Conservation (phyloP, 2,888 invertebrate genomes). For the Synanthedon andrenaeformis region DNA sequence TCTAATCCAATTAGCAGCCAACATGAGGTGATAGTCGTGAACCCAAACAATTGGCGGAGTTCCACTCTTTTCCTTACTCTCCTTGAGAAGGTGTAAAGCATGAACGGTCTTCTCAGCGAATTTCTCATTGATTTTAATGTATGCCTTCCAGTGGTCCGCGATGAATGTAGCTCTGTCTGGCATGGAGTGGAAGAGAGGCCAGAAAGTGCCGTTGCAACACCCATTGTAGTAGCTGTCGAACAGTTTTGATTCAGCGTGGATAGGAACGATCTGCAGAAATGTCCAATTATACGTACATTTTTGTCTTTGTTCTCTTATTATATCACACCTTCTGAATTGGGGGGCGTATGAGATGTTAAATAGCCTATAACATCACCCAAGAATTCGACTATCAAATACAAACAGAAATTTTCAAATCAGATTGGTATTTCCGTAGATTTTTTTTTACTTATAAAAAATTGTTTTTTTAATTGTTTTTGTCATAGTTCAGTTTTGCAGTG, state of each 20-base stretch:
- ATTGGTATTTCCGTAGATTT: too few relatives aligned
- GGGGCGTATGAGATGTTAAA: too few relatives aligned
- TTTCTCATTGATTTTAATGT: constrained; percentile 82
- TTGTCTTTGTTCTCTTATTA: too few relatives aligned
- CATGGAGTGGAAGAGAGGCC: constrained; percentile 95
- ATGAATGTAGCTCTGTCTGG: constrained; percentile 88
- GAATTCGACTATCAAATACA: too few relatives aligned
- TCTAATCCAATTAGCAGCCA: constrained; percentile 91
- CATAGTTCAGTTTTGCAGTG: too few relatives aligned
- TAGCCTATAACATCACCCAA: too few relatives aligned
- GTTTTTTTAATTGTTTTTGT: too few relatives aligned
- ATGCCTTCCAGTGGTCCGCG: constrained; percentile 85
- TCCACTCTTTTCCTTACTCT: constrained; percentile 52
- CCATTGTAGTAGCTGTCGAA: constrained; percentile 93
- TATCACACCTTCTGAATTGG: too few relatives aligned
- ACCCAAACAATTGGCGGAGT: constrained; percentile 88
- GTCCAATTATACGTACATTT: too few relatives aligned
- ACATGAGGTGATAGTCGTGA: constrained; percentile 94
- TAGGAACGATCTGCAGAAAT: constrained; percentile 79
- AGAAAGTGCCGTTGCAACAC: constrained; percentile 91
- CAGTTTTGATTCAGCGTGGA: constrained; percentile 78
- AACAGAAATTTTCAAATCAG: too few relatives aligned
- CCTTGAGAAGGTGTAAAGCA: constrained; percentile 71
- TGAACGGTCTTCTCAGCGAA: constrained; percentile 85
- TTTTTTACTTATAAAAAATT: too few relatives aligned